phyloP scores from a whole-genome alignment of 2,113 vertebrate species.

The Promerops cafer region DNA sequence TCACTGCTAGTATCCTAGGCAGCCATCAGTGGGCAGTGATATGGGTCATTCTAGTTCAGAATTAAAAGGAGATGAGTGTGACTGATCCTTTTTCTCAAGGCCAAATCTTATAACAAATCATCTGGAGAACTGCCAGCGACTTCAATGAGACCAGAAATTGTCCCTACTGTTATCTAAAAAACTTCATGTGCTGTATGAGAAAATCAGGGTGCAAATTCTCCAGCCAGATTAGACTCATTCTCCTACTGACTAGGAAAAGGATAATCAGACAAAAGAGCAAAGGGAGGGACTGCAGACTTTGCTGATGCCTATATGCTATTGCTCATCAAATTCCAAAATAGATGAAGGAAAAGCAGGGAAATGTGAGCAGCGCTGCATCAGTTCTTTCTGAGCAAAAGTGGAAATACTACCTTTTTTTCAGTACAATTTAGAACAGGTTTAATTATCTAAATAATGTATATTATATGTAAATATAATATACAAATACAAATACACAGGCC shows the following conservation, averaged over 20 bases:
- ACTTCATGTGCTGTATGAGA: background rate
- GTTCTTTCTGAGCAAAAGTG: background rate
- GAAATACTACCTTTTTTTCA: background rate
- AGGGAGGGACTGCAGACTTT: background rate
- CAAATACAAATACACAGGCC: background rate
- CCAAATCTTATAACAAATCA: conserved; percentile 52
- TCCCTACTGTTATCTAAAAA: conserved; percentile 26
- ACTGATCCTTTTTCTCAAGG: conserved; percentile 52
- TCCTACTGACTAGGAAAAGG: background rate
- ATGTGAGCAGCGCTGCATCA: background rate
- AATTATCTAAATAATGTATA: background rate
- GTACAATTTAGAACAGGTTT: background rate
- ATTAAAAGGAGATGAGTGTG: conserved; percentile 44
- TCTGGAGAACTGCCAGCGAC: conserved; percentile 10
- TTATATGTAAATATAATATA: background rate
- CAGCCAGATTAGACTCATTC: background rate
- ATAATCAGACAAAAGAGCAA: conserved; percentile 6
- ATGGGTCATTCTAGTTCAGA: conserved; percentile 47
- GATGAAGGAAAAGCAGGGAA: background rate
- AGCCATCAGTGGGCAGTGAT: conserved; percentile 38
- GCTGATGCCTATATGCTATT: background rate
- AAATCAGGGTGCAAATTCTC: conserved; percentile 20
- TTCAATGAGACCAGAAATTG: conserved; percentile 41
- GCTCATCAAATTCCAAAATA: background rate
- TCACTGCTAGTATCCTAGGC: conserved; percentile 56